Evolutionary conservation across 1,140 invertebrate species (phyloP).

Genomic region (Drosophila kurseongensis): DNA sequence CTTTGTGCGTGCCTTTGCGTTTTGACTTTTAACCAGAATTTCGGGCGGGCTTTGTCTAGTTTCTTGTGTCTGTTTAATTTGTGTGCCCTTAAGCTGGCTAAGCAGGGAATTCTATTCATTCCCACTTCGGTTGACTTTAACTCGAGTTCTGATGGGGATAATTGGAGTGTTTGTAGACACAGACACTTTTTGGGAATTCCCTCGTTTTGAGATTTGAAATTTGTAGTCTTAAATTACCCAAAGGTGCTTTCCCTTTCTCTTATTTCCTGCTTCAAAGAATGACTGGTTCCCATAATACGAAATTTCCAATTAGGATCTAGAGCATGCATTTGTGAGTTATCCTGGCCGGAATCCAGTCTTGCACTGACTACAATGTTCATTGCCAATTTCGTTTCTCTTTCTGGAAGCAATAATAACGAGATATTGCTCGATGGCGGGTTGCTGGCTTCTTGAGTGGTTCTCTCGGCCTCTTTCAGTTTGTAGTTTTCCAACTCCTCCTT

Average conservation of each 20-base stretch:
- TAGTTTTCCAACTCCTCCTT: slow-evolving; percentile 3
- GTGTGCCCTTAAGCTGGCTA: slow-evolving; percentile 29
- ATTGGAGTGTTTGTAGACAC: slow-evolving; percentile 18
- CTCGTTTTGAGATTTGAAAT: too few relatives aligned
- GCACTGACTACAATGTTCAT: neutral
- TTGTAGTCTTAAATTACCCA: too few relatives aligned
- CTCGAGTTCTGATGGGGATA: slow-evolving; percentile 27
- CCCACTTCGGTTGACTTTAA: slow-evolving; percentile 27
- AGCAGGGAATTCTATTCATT: slow-evolving; percentile 44
- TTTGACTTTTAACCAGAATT: slow-evolving; percentile 57
- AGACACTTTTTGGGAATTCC: neutral
- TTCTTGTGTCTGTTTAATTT: slow-evolving; percentile 32
- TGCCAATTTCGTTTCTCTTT: neutral
- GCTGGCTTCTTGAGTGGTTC: neutral
- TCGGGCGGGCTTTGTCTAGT: slow-evolving; percentile 36
- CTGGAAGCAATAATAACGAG: neutral
- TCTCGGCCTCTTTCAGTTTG: neutral
- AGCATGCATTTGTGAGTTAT: neutral
- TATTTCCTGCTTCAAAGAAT: neutral
- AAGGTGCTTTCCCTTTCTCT: too few relatives aligned
- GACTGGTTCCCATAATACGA: neutral
- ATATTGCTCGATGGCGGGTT: neutral
- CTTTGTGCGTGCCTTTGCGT: slow-evolving; percentile 22
- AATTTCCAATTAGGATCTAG: neutral
- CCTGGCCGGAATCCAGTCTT: too few relatives aligned